Percentiles rank a stretch among this genome's conserved stretches.
These are phyloP conservation scores for Apodemia mormo DNA, from an alignment of 2,888 invertebrate genomes.

Conservation along the genomic window DNA sequence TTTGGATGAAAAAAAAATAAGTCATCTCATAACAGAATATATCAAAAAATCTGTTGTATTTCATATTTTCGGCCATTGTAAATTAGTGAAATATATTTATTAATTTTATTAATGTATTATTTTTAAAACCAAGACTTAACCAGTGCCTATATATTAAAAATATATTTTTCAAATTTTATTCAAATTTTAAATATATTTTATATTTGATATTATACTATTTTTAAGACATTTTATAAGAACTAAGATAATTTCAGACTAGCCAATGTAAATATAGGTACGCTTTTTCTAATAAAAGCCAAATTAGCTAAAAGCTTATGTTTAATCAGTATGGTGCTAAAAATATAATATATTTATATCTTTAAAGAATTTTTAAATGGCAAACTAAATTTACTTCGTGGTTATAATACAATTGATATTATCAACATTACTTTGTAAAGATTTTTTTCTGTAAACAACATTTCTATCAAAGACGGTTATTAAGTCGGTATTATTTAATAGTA, in stretches of 20 bases:
- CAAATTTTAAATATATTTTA: neutral
- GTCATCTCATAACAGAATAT: neutral
- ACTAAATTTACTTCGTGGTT: neutral
- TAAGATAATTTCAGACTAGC: neutral
- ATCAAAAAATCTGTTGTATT: neutral
- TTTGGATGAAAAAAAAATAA: neutral
- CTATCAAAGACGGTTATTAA: neutral
- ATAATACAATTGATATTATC: neutral
- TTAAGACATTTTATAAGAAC: neutral
- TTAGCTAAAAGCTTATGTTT: neutral
- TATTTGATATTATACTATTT: slow-evolving; percentile 11
- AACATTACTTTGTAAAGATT: neutral
- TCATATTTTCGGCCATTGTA: neutral
- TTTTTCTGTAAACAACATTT: neutral
- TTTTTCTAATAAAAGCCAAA: neutral
- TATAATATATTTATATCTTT: neutral
- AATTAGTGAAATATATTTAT: neutral
- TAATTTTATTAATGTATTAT: neutral
- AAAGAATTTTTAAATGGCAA: neutral
- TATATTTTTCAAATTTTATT: neutral
- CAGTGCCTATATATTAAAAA: slow-evolving; percentile 13
- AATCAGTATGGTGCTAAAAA: neutral
- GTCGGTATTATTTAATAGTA: neutral
- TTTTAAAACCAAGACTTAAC: neutral
- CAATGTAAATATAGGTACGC: neutral